Percentiles rank a stretch among this genome's conserved stretches.
Conservation (phyloP, 2,888 invertebrate species). For the Galerucella calmariensis region DNA sequence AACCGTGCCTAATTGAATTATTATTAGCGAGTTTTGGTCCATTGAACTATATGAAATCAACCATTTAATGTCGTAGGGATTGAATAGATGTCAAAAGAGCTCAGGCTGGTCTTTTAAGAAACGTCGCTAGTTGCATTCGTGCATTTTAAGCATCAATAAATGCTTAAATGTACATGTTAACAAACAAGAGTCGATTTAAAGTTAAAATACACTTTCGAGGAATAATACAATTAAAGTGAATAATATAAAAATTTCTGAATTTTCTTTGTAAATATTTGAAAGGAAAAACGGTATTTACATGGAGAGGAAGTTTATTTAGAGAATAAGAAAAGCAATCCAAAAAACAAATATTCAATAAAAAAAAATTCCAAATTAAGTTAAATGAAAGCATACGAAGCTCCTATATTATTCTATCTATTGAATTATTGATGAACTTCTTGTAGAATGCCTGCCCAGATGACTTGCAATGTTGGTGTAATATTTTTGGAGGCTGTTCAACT, state of each 20-base stretch:
- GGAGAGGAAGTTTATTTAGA: too few species aligned
- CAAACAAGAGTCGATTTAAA: background rate
- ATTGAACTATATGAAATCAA: constrained; percentile 35
- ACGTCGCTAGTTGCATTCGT: constrained; percentile 11
- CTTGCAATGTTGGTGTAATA: too few species aligned
- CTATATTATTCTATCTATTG: too few species aligned
- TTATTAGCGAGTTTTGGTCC: constrained; percentile 31
- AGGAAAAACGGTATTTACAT: too few species aligned
- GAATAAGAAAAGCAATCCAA: too few species aligned
- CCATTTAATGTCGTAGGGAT: constrained; percentile 31
- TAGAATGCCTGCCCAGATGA: too few species aligned
- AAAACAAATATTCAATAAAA: too few species aligned
- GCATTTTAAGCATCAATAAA: constrained; percentile 7
- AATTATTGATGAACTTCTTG: too few species aligned
- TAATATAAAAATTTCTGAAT: background rate
- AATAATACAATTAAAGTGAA: background rate
- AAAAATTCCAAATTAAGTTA: too few species aligned
- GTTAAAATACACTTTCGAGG: background rate
- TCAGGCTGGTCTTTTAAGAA: constrained; percentile 1
- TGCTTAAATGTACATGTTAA: background rate
- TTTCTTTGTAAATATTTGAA: too few species aligned
- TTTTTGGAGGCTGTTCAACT: too few species aligned
- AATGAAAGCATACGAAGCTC: too few species aligned
- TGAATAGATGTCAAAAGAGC: constrained; percentile 19
- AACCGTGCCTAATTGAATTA: constrained; percentile 37